Conservation (phyloP, 2,797 vertebrate genomes). For the Yasuhikotakia modesta region DNA sequence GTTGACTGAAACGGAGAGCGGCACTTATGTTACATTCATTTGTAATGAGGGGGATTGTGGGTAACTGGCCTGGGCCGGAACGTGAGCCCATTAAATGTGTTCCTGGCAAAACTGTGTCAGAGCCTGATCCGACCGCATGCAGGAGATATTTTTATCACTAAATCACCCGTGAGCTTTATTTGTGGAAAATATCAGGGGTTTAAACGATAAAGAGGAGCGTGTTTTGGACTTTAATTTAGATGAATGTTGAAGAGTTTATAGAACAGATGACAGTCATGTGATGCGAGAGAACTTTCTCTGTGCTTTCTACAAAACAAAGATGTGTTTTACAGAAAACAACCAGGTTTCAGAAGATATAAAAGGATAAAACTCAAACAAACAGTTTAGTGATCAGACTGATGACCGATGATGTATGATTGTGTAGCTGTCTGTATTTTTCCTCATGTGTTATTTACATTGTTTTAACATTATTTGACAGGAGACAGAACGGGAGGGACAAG, state of each 20-base stretch:
- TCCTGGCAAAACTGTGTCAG: conserved; percentile 8
- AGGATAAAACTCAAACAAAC: conserved; percentile 27
- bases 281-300: no score
- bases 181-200: conserved; percentile 4
- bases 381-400: background rate
- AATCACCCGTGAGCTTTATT: background rate
- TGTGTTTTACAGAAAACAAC: conserved; percentile 37
- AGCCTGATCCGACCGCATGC: background rate
- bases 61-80: background rate
- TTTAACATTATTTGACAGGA: no score
- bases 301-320: conserved; percentile 29
- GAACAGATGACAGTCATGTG: background rate
- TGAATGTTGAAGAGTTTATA: background rate
- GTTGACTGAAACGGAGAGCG: background rate
- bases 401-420: background rate
- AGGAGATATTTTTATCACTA: background rate
- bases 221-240: background rate
- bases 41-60: conserved; percentile 1
- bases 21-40: conserved; percentile 32
- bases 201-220: background rate
- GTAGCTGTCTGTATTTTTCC: background rate
- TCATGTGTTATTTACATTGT: no score
- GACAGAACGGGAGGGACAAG: background rate
- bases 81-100: background rate
- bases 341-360: conserved; percentile 41